Conservation (phyloP, 2,113 vertebrate genomes). For the Hiodon alosoides region DNA sequence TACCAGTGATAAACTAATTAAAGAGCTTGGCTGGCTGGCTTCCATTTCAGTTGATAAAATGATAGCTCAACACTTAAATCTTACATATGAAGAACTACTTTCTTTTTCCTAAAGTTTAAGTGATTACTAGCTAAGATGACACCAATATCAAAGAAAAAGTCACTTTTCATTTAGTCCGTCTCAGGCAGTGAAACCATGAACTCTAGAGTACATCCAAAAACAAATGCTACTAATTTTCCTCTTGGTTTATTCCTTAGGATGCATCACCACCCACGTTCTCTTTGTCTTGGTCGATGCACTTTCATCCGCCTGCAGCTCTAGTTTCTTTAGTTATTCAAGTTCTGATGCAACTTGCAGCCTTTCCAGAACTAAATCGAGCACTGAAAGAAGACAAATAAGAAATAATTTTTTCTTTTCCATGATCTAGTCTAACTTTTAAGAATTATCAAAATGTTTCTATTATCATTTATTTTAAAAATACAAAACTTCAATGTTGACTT, state of each 20-base stretch:
- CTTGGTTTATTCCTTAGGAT: neutral
- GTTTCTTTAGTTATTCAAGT: neutral
- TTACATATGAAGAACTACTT: no score
- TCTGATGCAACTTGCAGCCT: neutral
- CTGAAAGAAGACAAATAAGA: neutral
- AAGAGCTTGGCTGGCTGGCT: no score
- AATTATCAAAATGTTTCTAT: neutral
- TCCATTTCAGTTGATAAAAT: no score
- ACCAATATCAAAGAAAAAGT: no score
- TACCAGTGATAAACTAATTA: no score
- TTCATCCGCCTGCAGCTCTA: neutral
- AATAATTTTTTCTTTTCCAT: neutral
- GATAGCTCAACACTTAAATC: no score
- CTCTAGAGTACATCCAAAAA: neutral
- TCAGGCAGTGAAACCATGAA: no score
- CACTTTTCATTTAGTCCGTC: no score
- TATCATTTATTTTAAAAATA: no score
- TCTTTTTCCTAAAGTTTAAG: no score
- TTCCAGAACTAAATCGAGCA: neutral
- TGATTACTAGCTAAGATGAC: no score
- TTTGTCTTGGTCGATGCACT: neutral
- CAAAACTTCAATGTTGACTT: no score
- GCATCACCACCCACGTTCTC: neutral
- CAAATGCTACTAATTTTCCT: neutral
- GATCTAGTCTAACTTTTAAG: neutral